Conservation (phyloP, 2,797 vertebrate species). For the Nasua narica region DNA sequence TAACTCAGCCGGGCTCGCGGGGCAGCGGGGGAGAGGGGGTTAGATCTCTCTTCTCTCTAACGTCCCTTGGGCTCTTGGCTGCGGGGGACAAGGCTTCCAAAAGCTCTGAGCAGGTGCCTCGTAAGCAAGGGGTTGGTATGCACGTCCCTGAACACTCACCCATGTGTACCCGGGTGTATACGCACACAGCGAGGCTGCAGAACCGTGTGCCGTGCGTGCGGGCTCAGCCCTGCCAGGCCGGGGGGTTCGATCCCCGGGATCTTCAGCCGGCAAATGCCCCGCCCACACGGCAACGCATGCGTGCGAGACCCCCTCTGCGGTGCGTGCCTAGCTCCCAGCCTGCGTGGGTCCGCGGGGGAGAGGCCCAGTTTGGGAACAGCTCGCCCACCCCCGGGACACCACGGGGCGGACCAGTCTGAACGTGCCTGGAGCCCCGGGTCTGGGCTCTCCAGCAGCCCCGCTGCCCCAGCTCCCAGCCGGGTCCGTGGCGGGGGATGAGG, state of each 20-base stretch:
- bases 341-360: background rate
- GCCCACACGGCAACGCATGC: accelerated
- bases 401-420: background rate
- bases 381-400: background rate
- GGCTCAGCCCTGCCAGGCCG: background rate
- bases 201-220: accelerated
- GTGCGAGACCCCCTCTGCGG: background rate
- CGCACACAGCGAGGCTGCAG: accelerated
- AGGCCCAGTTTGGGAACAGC: background rate
- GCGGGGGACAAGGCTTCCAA: background rate
- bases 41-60: background rate
- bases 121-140: background rate
- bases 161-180: accelerated
- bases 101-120: background rate
- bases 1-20: background rate
- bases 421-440: background rate
- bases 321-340: accelerated
- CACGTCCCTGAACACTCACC: background rate
- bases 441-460: background rate
- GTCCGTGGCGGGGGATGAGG: background rate
- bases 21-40: too few species aligned
- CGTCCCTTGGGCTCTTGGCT: background rate
- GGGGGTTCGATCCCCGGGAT: background rate
- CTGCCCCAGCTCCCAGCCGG: background rate
- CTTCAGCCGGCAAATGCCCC: background rate